Evolutionary conservation across 2,113 vertebrate genomes (phyloP).

Genomic region (Emberiza fucata): DNA sequence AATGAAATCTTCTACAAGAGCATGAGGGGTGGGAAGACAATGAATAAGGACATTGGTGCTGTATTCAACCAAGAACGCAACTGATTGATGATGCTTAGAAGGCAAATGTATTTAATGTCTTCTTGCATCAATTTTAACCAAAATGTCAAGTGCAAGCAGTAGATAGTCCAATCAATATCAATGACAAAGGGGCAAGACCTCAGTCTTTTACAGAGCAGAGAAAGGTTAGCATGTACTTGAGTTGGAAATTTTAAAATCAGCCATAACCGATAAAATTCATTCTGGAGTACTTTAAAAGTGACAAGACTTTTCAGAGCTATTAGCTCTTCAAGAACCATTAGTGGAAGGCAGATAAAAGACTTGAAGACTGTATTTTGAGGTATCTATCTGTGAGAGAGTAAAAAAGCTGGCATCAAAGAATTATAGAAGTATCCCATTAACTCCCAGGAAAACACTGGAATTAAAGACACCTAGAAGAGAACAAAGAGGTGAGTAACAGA

Average conservation of each 20-base stretch:
- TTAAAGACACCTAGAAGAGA: not conserved
- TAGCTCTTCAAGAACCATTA: not conserved
- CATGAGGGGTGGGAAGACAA: not conserved
- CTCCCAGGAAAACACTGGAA: not conserved
- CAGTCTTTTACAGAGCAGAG: not conserved
- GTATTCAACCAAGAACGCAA: not conserved
- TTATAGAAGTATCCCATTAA: not conserved
- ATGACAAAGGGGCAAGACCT: conserved; percentile 17
- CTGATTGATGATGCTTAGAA: conserved; percentile 10
- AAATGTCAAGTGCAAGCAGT: conserved; percentile 23
- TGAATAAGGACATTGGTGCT: not conserved
- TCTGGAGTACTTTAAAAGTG: not conserved
- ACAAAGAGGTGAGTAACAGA: not conserved
- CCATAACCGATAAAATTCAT: not conserved
- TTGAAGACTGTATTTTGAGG: not conserved
- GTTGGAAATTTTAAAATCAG: not conserved
- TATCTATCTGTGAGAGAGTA: not conserved
- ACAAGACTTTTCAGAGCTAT: conserved; percentile 29
- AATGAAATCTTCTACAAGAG: not conserved
- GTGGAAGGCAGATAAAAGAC: not conserved
- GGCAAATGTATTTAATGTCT: conserved; percentile 24
- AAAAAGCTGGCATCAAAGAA: not conserved
- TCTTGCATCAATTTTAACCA: conserved; percentile 15
- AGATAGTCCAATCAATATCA: conserved; percentile 26
- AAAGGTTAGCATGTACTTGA: conserved; percentile 20